These are phyloP conservation scores for Heterotilapia buettikoferi DNA, from an alignment of 2,113 vertebrate genomes.

Conservation along the genomic window DNA sequence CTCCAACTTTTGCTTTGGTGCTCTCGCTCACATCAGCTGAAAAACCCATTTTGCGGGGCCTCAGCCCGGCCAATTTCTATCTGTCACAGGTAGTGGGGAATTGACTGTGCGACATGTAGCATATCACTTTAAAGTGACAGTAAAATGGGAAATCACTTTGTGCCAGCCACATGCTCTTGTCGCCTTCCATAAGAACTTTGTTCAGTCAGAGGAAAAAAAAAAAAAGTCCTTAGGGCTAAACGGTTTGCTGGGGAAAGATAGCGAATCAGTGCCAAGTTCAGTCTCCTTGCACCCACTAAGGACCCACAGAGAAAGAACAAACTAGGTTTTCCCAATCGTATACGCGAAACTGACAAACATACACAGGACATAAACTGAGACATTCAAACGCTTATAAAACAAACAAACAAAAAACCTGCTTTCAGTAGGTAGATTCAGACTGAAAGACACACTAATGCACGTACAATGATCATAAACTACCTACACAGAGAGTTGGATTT, in stretches of 20 bases:
- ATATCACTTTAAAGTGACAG: slow-evolving; percentile 68
- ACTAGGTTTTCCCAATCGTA: not conserved
- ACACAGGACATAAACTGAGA: not conserved
- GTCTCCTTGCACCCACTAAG: slow-evolving; percentile 13
- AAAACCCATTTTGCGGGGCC: slow-evolving; percentile 61
- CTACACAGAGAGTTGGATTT: not conserved
- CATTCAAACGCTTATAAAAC: not conserved
- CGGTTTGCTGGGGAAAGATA: slow-evolving; percentile 38
- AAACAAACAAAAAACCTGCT: not conserved
- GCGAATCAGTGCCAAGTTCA: slow-evolving; percentile 23
- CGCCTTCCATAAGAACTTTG: slow-evolving; percentile 62
- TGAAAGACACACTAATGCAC: not conserved
- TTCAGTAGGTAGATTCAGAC: not conserved
- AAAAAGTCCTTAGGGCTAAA: slow-evolving; percentile 58
- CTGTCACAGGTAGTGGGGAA: slow-evolving; percentile 64
- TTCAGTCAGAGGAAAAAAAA: slow-evolving; percentile 59
- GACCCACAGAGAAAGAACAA: not conserved
- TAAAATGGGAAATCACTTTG: slow-evolving; percentile 65
- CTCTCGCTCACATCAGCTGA: slow-evolving; percentile 56
- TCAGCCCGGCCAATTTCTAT: slow-evolving; percentile 59
- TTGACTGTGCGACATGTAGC: slow-evolving; percentile 61
- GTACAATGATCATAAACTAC: not conserved
- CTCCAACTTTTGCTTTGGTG: slow-evolving; percentile 28
- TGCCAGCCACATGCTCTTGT: slow-evolving; percentile 57
- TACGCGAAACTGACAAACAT: not conserved